phyloP scores from a whole-genome alignment of 2,888 invertebrate species.

The Aelia acuminata region DNA sequence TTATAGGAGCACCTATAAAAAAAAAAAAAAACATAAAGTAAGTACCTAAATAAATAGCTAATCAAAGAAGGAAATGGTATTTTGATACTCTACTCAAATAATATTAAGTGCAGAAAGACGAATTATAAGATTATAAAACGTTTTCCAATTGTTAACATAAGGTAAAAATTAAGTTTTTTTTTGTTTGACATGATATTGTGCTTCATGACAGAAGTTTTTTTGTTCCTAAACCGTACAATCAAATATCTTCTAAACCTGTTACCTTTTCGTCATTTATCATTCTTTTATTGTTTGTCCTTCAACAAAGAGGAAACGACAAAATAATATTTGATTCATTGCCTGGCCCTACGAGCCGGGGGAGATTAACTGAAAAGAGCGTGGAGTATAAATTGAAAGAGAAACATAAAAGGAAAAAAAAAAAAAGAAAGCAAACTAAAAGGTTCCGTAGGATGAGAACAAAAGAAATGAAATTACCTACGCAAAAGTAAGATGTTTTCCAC shows the following conservation, averaged over 20 bases:
- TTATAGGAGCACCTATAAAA: too few species aligned
- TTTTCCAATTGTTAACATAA: too few species aligned
- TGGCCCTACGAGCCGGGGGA: background rate
- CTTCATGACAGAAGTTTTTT: background rate
- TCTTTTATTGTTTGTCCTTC: background rate
- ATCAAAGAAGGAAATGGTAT: too few species aligned
- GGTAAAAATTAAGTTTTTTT: too few species aligned
- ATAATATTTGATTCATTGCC: background rate
- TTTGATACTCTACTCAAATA: too few species aligned
- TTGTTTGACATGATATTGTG: background rate
- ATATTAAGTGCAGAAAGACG: too few species aligned
- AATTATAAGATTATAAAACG: too few species aligned
- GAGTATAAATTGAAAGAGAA: slow-evolving; percentile 41
- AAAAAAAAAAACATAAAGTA: too few species aligned
- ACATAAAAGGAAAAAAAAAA: slow-evolving; percentile 30
- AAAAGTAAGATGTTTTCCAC: slow-evolving; percentile 41
- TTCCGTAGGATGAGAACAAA: background rate
- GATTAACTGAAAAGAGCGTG: background rate
- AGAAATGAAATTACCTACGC: slow-evolving; percentile 42
- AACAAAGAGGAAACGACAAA: background rate
- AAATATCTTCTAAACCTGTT: background rate
- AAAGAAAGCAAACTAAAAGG: too few species aligned
- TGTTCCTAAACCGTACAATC: background rate
- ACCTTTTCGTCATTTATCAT: background rate
- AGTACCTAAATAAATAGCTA: too few species aligned